Evolutionary conservation across 2,113 vertebrate genomes (phyloP).

Genomic region (Caranx ignobilis): DNA sequence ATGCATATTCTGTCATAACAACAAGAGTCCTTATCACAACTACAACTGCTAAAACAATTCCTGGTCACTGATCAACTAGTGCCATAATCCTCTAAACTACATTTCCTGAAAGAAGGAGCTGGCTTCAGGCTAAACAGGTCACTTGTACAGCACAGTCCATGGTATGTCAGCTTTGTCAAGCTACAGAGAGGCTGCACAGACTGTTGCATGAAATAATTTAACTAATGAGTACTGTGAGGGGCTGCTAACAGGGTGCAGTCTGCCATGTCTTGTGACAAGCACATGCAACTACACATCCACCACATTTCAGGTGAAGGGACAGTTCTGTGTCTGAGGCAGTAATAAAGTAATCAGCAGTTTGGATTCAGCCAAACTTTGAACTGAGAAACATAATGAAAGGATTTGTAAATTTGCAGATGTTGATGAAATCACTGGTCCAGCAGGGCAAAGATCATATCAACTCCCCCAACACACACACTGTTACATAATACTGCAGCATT

Average conservation of each 20-base stretch:
- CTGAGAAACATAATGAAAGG: not conserved
- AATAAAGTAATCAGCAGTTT: not conserved
- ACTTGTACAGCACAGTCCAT: not conserved
- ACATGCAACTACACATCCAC: slow-evolving; percentile 43
- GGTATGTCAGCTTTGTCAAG: not conserved
- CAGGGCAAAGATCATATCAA: slow-evolving; percentile 59
- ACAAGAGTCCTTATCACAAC: not conserved
- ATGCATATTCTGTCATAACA: slow-evolving; percentile 3
- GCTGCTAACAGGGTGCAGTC: slow-evolving; percentile 50
- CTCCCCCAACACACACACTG: not conserved
- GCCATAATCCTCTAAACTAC: not conserved
- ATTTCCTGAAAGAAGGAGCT: not conserved
- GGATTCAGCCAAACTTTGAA: not conserved
- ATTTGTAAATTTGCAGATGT: not conserved
- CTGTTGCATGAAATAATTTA: slow-evolving; percentile 20
- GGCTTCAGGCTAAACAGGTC: not conserved
- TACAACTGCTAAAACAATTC: not conserved
- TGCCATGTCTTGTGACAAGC: slow-evolving; percentile 75
- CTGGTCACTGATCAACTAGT: slow-evolving; percentile 36
- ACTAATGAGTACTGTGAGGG: slow-evolving; percentile 61
- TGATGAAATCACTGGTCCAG: slow-evolving; percentile 42
- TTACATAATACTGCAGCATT: slow-evolving; percentile 62
- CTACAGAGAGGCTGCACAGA: not conserved
- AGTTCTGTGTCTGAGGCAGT: not conserved
- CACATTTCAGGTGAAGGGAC: not conserved